phyloP scores from a whole-genome alignment of 2,113 vertebrate species.

The Calcarius ornatus region DNA sequence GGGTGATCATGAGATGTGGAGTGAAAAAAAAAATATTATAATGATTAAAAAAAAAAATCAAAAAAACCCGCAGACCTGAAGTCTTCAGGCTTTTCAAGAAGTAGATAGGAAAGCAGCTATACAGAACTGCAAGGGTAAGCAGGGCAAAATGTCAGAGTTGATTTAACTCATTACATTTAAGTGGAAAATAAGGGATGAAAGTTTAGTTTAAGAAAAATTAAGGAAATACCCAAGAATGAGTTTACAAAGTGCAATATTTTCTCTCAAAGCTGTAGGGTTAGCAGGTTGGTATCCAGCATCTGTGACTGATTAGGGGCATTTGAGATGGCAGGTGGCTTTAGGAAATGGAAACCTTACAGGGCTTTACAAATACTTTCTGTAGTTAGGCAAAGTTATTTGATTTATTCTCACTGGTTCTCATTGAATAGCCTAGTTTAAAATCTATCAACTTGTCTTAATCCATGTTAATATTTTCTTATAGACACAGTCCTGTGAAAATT shows the following conservation, averaged over 20 bases:
- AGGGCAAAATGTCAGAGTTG: conserved; percentile 67
- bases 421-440: conserved; percentile 58
- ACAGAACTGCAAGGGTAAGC: conserved; percentile 56
- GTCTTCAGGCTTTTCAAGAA: conserved; percentile 34
- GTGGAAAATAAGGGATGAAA: conserved; percentile 76
- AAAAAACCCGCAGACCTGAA: background rate
- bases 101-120: conserved; percentile 45
- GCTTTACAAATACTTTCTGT: conserved; percentile 75
- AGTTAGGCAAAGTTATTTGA: conserved; percentile 65
- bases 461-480: conserved; percentile 52
- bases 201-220: conserved; percentile 73
- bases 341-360: conserved; percentile 68
- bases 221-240: conserved; percentile 75
- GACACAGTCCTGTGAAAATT: conserved; percentile 44
- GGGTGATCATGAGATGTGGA: background rate
- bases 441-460: conserved; percentile 57
- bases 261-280: conserved; percentile 68
- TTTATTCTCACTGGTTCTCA: conserved; percentile 52
- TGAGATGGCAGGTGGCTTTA: conserved; percentile 80
- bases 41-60: background rate
- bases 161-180: conserved; percentile 77
- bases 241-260: conserved; percentile 79
- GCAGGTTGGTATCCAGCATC: conserved; percentile 75
- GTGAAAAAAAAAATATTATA: background rate
- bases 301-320: conserved; percentile 73